Percentiles rank a stretch among this genome's conserved stretches.
These are phyloP conservation scores for Clepsis dumicolana DNA, from an alignment of 2,888 invertebrate genomes.

Conservation along the genomic window DNA sequence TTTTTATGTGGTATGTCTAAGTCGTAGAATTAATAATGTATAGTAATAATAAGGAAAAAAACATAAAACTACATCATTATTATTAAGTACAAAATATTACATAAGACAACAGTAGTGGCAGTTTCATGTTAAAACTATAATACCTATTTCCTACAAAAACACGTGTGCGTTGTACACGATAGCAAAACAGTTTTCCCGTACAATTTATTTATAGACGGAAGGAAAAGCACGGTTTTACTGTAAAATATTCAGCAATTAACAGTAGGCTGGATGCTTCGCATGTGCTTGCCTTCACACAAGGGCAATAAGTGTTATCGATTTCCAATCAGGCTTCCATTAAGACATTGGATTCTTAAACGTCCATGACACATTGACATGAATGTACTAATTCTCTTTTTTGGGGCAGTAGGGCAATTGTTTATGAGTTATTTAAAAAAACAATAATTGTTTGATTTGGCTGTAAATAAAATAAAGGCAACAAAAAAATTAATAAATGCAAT, in stretches of 20 bases:
- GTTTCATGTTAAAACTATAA: too few relatives aligned
- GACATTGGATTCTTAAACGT: conserved; percentile 16
- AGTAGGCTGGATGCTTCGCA: background rate
- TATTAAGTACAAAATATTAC: too few relatives aligned
- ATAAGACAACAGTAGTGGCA: too few relatives aligned
- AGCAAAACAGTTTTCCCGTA: background rate
- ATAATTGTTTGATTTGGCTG: too few relatives aligned
- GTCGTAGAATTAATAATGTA: too few relatives aligned
- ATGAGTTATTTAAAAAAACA: background rate
- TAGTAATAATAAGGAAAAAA: too few relatives aligned
- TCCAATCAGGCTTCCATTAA: conserved; percentile 8
- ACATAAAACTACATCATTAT: too few relatives aligned
- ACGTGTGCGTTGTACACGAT: background rate
- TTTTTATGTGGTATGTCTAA: too few relatives aligned
- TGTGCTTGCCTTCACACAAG: background rate
- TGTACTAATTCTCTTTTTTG: background rate
- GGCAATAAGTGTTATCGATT: conserved; percentile 27
- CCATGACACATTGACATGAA: background rate
- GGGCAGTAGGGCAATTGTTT: background rate
- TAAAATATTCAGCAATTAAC: background rate
- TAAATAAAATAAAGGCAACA: too few relatives aligned
- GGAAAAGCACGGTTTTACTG: background rate
- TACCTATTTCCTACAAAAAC: too few relatives aligned
- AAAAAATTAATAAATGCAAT: too few relatives aligned
- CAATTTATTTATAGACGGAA: background rate